Base-by-base conservation (phyloP, 2,797 vertebrate genomes). In the Chaenodraco wilsoni region DNA sequence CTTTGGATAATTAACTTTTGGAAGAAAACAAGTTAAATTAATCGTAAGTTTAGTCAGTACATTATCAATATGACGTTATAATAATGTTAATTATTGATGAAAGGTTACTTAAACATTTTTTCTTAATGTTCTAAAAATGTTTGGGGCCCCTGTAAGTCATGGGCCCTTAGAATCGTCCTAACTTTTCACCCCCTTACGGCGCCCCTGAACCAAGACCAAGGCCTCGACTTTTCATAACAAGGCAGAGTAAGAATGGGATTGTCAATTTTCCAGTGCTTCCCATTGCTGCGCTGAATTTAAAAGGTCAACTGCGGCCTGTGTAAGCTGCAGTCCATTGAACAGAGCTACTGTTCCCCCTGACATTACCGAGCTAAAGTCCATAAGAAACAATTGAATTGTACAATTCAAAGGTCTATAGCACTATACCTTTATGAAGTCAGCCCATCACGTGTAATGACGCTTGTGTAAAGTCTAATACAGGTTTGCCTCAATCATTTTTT, bases 281-380 rank as follows among this genome's bases (percentile, higher is more conserved):
- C 43, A 63, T 58, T 62, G 37, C 64, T 65, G 48, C 43, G 33
- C 17, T 65, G 31, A 37, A 60, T 75, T 67, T 65, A 77, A 37
- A 84, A 84, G 60, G 69, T 79, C 79, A 79, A 3, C 50, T 23
- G 41, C 23, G 31, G 52, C 49, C 49, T 54, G n/a, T 63, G 56
- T 57, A 70, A 64, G 52, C 52, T 55, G 52, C 69, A 72, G 52
- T 50, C 52, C 41, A 56, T 17, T 76, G 66, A 70, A 54, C 41
- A 63, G 48, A 73, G 49, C 27, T 51, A 9, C 1, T 31, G 7
- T 61, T 63, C 19, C 41, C 4, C 2, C 17, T 10, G 10, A n/a
- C 3, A 31, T 65, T 67, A 12, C 52, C 3, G 41, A 64, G 43
- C 14, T n/a, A n/a, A 45, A 55, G 16, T 68, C 59, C 23, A 63